Conservation (phyloP, 1,140 invertebrate genomes). For the Platyscapa corneri region DNA sequence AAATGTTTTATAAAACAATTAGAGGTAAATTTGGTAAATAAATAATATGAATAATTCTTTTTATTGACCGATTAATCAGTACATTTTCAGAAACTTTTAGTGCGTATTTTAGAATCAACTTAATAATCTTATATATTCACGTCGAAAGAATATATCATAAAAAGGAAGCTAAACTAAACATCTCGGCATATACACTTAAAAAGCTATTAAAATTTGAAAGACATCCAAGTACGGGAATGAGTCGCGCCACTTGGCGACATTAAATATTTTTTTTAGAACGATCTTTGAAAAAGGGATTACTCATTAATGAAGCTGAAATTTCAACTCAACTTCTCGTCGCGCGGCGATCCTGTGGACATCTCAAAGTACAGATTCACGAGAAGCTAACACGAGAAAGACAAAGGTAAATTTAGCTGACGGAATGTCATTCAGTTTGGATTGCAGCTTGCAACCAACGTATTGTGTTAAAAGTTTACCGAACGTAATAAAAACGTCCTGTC, state of each 20-base stretch:
- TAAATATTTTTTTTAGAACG: conserved; percentile 27
- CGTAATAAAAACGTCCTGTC: conserved; percentile 45
- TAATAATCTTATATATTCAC: neutral
- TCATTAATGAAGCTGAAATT: neutral
- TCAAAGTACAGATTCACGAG: neutral
- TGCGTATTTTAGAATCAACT: no score
- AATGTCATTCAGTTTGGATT: conserved; percentile 46
- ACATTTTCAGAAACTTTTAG: no score
- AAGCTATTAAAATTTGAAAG: neutral
- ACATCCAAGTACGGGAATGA: neutral
- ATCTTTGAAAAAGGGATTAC: neutral
- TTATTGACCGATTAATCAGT: no score
- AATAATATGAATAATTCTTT: no score
- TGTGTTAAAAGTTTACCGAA: conserved; percentile 55
- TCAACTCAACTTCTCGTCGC: neutral
- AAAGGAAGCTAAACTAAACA: neutral
- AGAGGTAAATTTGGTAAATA: no score
- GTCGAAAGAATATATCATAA: neutral
- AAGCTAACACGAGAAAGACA: neutral
- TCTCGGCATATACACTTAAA: neutral
- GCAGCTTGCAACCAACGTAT: conserved; percentile 50
- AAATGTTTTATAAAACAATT: no score
- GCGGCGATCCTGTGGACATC: neutral
- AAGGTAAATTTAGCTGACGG: neutral
- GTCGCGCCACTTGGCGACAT: neutral